These are phyloP conservation scores for Mystacornis crossleyi DNA, from an alignment of 2,113 vertebrate species.

Conservation along the genomic window DNA sequence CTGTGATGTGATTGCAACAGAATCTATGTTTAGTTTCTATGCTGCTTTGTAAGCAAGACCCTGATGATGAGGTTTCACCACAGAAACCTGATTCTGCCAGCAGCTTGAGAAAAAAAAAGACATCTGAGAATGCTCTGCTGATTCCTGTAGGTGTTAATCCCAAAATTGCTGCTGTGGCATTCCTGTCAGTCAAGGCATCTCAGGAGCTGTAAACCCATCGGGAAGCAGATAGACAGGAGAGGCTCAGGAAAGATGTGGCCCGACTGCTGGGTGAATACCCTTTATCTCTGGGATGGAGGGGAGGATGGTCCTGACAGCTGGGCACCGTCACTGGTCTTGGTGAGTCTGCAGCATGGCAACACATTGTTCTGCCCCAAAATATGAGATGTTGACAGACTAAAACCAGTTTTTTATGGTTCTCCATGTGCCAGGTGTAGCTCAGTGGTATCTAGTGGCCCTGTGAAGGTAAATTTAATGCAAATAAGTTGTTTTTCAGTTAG, in stretches of 20 bases:
- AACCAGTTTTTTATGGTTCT: rapidly evolving
- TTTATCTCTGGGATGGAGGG: background rate
- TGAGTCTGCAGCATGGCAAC: background rate
- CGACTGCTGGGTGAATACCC: background rate
- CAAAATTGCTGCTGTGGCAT: background rate
- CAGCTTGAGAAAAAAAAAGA: background rate
- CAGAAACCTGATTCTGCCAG: background rate
- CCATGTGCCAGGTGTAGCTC: background rate
- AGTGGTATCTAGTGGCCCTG: rapidly evolving
- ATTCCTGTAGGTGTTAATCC: background rate
- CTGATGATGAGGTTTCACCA: background rate
- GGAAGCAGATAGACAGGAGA: background rate
- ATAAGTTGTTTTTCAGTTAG: background rate
- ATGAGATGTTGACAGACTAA: rapidly evolving
- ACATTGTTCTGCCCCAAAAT: background rate
- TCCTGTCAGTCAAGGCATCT: background rate
- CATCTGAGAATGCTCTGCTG: background rate
- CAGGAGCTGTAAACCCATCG: rapidly evolving
- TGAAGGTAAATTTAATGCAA: background rate
- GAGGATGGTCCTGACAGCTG: background rate
- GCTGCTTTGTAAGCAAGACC: background rate
- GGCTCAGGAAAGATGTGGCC: background rate
- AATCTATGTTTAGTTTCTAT: background rate
- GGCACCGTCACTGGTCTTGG: background rate
- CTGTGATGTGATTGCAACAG: background rate